Conservation (phyloP, 2,888 invertebrate genomes). For the Apoderus coryli region DNA sequence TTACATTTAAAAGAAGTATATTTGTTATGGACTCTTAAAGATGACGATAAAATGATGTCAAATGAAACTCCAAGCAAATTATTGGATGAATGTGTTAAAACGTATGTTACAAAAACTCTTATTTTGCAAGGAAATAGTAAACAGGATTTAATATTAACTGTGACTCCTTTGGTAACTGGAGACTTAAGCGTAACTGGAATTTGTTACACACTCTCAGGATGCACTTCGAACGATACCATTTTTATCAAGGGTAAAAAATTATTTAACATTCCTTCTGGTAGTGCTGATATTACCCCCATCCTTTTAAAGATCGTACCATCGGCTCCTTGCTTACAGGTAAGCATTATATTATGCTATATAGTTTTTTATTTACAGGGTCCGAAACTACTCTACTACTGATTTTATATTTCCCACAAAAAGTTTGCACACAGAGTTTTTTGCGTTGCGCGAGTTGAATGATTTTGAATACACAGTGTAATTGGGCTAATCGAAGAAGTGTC, state of each 20-base stretch:
- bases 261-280: constrained; percentile 32
- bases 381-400: too few relatives aligned
- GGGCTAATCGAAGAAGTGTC: too few relatives aligned
- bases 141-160: constrained; percentile 49
- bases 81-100: constrained; percentile 35
- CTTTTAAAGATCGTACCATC: constrained; percentile 61
- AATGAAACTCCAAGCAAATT: constrained; percentile 30
- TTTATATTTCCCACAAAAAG: too few relatives aligned
- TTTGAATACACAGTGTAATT: too few relatives aligned
- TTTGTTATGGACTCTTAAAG: constrained; percentile 55
- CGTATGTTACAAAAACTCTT: constrained; percentile 41
- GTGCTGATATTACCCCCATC: constrained; percentile 42
- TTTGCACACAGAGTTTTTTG: too few relatives aligned
- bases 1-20: constrained; percentile 54
- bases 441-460: too few relatives aligned
- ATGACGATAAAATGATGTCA: constrained; percentile 29
- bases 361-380: background rate
- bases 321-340: constrained; percentile 70
- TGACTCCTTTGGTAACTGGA: constrained; percentile 63
- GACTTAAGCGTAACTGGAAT: constrained; percentile 59
- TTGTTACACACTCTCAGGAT: constrained; percentile 28
- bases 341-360: constrained; percentile 8
- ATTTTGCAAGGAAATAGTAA: constrained; percentile 43
- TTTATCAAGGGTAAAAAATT: constrained; percentile 45
- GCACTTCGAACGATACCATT: constrained; percentile 28